Percentiles rank a stretch among this genome's conserved stretches.
phyloP scores from a whole-genome alignment of 2,888 invertebrate species.

The Cephus nigrinus region DNA sequence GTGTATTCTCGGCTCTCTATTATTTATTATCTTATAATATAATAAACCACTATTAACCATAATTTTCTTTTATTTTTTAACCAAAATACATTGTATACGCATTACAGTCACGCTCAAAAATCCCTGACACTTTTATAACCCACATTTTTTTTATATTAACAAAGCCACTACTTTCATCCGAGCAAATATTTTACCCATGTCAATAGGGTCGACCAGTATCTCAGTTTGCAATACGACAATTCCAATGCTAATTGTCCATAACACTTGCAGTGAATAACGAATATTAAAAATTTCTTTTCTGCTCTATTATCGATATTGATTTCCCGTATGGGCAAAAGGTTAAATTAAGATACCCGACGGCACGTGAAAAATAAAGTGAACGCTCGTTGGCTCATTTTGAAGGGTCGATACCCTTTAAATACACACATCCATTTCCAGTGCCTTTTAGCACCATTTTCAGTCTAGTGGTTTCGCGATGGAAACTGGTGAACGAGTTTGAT shows the following conservation, averaged over 20 bases:
- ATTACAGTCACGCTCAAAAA: neutral
- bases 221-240: neutral
- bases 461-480: neutral
- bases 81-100: neutral
- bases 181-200: neutral
- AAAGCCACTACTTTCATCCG: neutral
- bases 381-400: neutral
- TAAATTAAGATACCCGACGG: neutral
- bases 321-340: neutral
- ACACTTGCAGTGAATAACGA: too few species aligned
- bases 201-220: neutral
- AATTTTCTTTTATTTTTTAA: neutral
- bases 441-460: neutral
- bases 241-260: neutral
- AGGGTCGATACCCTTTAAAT: neutral
- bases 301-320: neutral
- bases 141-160: neutral
- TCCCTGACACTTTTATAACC: neutral
- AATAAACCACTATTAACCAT: neutral
- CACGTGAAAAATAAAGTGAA: neutral
- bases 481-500: neutral
- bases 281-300: neutral
- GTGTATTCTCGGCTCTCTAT: neutral
- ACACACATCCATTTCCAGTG: neutral
- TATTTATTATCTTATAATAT: neutral